Base-by-base conservation (phyloP, 2,797 vertebrate species). In the Spheniscus humboldti region DNA sequence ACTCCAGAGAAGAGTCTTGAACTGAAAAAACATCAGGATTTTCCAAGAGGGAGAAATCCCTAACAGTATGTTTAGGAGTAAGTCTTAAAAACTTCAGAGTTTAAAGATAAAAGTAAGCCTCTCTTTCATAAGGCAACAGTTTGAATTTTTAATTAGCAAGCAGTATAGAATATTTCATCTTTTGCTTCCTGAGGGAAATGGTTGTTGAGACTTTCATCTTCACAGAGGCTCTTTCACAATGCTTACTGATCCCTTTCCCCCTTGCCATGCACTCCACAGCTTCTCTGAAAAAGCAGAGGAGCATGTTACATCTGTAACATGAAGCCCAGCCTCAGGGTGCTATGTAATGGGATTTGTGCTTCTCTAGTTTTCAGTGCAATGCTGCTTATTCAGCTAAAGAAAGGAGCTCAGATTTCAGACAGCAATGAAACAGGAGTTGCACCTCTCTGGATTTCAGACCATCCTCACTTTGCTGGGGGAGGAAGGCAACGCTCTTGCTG, bases 151-250 rank as follows among this genome's bases (percentile, higher is more conserved):
- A 94, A 90, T 92, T 94, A 88, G 39, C 47, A 73, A 92, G 55
- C 67, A 85, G 25, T 88, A 41, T 43, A 78, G 83, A 86, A 69
- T 85, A 96, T 93, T 96, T 95, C 37, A 77, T 91, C 68, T 90
- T 91, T 74, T 3, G 1, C 82, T 96, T 94, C 92, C 92, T 89
- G 68, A 91, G 84, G 81, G 90, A 94, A 84, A 43, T 81, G 64
- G 45, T 90, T 92, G 68, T 88, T 94, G 81, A 92, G 92, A 88
- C 94, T 97, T 96, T 94, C 68, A 92, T 97, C 95, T 96, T 95
- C 89, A 94, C 68, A 94, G 91, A 86, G 67, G 48, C 60, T 93
- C 75, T 94, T 94, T 95, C 72, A 91, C 91, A 91, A 83, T 94
- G 75, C 78, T 86, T 86, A 82, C 71, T 76, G 94, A 96, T 93